These are phyloP conservation scores for Volucella inflata DNA, from an alignment of 2,888 invertebrate species.

Conservation along the genomic window DNA sequence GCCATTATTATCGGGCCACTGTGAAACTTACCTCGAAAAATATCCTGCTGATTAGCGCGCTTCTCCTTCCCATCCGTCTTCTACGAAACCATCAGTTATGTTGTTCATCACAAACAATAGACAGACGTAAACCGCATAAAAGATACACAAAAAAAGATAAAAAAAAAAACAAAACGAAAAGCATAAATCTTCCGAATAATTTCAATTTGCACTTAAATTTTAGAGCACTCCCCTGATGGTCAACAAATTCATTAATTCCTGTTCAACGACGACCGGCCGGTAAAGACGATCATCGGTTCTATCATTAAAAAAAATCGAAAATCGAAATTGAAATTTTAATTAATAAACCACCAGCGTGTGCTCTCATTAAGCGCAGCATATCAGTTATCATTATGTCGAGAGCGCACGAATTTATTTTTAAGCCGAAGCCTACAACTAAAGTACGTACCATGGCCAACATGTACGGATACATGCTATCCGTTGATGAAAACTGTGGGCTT, in stretches of 20 bases:
- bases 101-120: conserved; percentile 2
- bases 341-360: conserved; percentile 57
- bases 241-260: conserved; percentile 43
- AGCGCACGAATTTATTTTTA: conserved; percentile 12
- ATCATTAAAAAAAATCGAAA: conserved; percentile 3
- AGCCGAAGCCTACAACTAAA: neutral
- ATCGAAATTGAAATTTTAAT: conserved; percentile 66
- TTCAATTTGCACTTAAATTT: conserved; percentile 45
- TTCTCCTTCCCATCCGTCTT: neutral
- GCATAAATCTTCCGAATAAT: conserved; percentile 44
- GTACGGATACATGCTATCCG: conserved; percentile 55
- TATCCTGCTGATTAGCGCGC: conserved; percentile 10
- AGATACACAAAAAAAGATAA: conserved; percentile 1
- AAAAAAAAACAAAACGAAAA: conserved; percentile 19
- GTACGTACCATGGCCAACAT: conserved; percentile 54
- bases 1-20: conserved; percentile 21
- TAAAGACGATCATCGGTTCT: neutral
- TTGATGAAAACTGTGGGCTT: conserved; percentile 44
- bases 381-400: conserved; percentile 52
- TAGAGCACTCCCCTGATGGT: conserved; percentile 41
- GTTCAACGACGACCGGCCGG: neutral
- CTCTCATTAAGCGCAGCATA: conserved; percentile 43
- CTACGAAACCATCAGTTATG: neutral
- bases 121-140: neutral
- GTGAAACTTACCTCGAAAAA: conserved; percentile 47